phyloP scores from a whole-genome alignment of 2,797 vertebrate species.

The Chaetophractus vellerosus region DNA sequence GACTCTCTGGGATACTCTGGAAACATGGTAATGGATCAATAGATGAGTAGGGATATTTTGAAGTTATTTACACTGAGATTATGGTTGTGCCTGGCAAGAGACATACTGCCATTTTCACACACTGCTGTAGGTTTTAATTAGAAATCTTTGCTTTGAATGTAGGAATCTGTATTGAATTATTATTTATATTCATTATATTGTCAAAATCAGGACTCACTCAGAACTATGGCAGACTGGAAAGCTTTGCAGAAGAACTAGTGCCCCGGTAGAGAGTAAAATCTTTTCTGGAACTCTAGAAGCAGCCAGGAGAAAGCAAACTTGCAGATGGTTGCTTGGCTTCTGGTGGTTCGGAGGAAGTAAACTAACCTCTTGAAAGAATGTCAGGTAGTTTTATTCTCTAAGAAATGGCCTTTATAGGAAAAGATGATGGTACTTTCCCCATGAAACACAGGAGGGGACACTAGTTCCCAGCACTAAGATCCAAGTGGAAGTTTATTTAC shows the following conservation, averaged over 20 bases:
- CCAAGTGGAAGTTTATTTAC: neutral
- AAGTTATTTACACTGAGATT: constrained; percentile 40
- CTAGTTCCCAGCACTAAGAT: neutral
- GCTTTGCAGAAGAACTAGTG: neutral
- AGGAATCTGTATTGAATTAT: neutral
- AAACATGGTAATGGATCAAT: neutral
- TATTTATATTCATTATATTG: neutral
- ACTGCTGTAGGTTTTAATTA: neutral
- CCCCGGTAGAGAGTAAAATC: neutral
- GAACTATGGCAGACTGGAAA: neutral
- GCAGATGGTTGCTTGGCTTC: neutral
- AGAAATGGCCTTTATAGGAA: neutral
- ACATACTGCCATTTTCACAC: constrained; percentile 1
- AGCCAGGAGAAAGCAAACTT: neutral
- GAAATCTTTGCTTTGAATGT: constrained; percentile 31
- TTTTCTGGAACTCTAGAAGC: neutral
- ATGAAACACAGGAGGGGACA: neutral
- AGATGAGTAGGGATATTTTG: neutral
- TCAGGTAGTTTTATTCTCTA: neutral
- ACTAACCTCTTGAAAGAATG: neutral
- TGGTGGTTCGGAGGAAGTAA: neutral
- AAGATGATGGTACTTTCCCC: neutral
- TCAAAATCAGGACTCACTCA: neutral
- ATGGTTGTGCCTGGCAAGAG: neutral
- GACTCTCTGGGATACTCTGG: neutral